phyloP scores from a whole-genome alignment of 2,888 invertebrate genomes.

The Caenorhabditis becei region DNA sequence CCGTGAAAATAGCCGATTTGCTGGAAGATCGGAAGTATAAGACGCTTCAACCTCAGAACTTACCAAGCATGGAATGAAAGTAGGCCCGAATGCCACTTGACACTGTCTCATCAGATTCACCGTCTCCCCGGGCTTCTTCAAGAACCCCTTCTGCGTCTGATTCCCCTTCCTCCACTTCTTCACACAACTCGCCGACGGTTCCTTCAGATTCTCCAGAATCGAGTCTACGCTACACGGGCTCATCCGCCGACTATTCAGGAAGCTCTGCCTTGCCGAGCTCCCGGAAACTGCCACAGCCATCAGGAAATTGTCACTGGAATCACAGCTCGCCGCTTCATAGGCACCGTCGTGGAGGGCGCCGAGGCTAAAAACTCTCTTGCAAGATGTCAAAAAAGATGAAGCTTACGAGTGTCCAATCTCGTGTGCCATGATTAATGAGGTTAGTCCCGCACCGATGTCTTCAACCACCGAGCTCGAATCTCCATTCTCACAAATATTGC shows the following conservation, averaged over 20 bases:
- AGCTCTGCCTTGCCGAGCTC: conserved; percentile 50
- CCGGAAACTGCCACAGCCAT: conserved; percentile 70
- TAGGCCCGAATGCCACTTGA: conserved; percentile 77
- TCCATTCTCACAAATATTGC: conserved; percentile 75
- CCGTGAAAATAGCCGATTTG: conserved; percentile 69
- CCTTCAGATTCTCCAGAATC: conserved; percentile 62
- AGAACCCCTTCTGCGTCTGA: conserved; percentile 18
- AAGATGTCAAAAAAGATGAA: not conserved
- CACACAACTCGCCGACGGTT: conserved; percentile 61
- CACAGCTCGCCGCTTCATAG: conserved; percentile 69
- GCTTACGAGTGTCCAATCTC: conserved; percentile 79
- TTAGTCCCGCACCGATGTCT: conserved; percentile 79
- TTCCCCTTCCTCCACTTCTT: conserved; percentile 52
- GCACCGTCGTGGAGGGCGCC: conserved; percentile 79
- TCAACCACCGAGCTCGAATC: conserved; percentile 80
- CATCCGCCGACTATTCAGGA: conserved; percentile 64
- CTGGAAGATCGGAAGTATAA: conserved; percentile 47
- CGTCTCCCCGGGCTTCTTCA: conserved; percentile 68
- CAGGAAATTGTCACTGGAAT: conserved; percentile 72
- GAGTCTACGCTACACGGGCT: conserved; percentile 61
- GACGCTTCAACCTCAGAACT: not conserved
- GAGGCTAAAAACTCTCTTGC: conserved; percentile 70
- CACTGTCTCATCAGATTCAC: conserved; percentile 74
- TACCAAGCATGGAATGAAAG: conserved; percentile 75
- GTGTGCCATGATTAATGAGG: conserved; percentile 80